These are phyloP conservation scores for Pterobdella sp. DNA, from an alignment of 2,888 invertebrate species.

Conservation along the genomic window DNA sequence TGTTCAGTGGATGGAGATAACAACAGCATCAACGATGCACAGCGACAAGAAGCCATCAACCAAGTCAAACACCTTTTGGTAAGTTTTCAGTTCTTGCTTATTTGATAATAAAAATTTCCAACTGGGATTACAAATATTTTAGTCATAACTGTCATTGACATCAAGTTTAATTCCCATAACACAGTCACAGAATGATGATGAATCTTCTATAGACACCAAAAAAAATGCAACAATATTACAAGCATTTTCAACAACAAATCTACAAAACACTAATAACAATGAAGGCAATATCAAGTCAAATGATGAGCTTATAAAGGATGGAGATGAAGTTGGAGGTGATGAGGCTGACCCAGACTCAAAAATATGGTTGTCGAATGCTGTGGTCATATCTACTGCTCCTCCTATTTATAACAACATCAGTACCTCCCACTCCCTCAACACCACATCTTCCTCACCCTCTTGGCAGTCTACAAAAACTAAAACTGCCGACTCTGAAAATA, in stretches of 20 bases:
- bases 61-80: not conserved
- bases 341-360: constrained; percentile 21
- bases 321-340: not conserved
- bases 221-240: constrained; percentile 22
- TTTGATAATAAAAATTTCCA: too few relatives aligned
- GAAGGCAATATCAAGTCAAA: constrained; percentile 3
- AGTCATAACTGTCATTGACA: not conserved
- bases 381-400: constrained; percentile 2
- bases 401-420: constrained; percentile 18
- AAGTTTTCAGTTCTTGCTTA: too few relatives aligned
- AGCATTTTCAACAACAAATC: constrained; percentile 4
- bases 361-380: constrained; percentile 18
- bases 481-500: not conserved
- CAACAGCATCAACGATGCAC: constrained; percentile 3
- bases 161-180: not conserved
- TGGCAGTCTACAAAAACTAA: not conserved
- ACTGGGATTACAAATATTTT: not conserved
- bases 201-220: constrained; percentile 21
- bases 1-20: constrained; percentile 16
- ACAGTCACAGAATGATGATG: constrained; percentile 26
- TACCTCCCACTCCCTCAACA: constrained; percentile 4
- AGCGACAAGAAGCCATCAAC: constrained; percentile 16
- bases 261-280: not conserved
- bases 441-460: constrained; percentile 22
- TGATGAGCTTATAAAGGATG: constrained; percentile 6